A percentile compares a stretch with the other conserved stretches of the same genome.
These are phyloP conservation scores for Drosophila oshimai DNA, from an alignment of 1,140 invertebrate species.

Conservation along the genomic window DNA sequence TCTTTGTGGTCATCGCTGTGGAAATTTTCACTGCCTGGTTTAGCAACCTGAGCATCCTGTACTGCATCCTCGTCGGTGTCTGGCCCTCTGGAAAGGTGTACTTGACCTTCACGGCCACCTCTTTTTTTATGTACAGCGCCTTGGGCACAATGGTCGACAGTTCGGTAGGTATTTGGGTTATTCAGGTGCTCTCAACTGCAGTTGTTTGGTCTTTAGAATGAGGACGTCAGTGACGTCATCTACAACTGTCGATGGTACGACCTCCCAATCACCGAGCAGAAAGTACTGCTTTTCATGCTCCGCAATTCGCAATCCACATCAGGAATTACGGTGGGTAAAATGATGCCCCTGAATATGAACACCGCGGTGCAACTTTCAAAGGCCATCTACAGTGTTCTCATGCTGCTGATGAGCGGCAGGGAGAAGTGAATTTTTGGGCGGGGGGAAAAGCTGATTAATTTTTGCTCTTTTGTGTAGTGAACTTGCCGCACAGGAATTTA, in stretches of 20 bases:
- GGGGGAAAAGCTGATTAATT: constrained; percentile 58
- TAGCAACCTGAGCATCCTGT: too few species aligned
- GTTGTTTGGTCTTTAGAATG: too few species aligned
- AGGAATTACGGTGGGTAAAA: constrained; percentile 8
- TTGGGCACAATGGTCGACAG: too few species aligned
- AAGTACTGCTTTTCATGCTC: constrained; percentile 10
- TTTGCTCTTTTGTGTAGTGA: constrained; percentile 76
- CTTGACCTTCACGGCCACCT: too few species aligned
- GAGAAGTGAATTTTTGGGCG: background rate
- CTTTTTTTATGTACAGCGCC: too few species aligned
- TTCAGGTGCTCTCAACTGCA: too few species aligned
- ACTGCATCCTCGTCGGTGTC: too few species aligned
- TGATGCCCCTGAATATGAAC: constrained; percentile 19
- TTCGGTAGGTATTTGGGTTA: too few species aligned
- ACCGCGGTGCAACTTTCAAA: constrained; percentile 26
- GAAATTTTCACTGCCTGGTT: too few species aligned
- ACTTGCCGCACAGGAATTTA: constrained; percentile 70
- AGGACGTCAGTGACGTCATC: background rate
- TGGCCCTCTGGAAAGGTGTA: too few species aligned
- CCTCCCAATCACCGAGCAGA: constrained; percentile 6
- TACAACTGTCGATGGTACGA: constrained; percentile 25
- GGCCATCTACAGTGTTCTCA: constrained; percentile 14
- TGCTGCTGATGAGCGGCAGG: constrained; percentile 9
- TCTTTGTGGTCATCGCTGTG: too few species aligned
- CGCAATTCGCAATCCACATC: constrained; percentile 1